Evolutionary conservation across 1,140 invertebrate species (phyloP), one percentile per base, ranked within the genome.

Genomic region (Drosophila varians): DNA sequence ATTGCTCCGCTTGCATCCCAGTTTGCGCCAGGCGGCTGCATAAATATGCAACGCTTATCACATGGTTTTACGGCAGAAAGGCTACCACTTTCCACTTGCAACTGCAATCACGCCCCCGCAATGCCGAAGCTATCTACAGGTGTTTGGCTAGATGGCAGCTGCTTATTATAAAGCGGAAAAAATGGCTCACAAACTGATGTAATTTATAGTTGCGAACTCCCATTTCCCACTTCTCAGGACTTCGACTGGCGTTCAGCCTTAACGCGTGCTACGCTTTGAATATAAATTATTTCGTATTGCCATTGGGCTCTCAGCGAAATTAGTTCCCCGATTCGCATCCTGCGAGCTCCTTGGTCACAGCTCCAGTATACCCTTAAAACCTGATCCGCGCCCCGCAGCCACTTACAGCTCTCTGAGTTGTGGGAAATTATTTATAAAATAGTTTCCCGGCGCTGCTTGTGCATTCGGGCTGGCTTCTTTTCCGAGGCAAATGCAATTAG

Each of bases 231-330:
- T n/a, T 26, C 11, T n/a, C 40, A 11, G 36, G 9, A 16, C 16
- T 21, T 25, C 23, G 18, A 57, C 56, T 57, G 36, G 66, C 53
- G 54, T 40, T 58, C 19, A 46, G 46, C 36, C 19, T 58, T 52
- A 48, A 42, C 48, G 60, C 56, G 42, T 74, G 51, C 28, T 66
- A 55, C 58, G 68, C 64, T 70, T 80, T 82, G 77, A 42, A 45
- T 70, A 75, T 82, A 87, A 82, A 74, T 87, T 87, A 82, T 82
- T 74, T 58, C 64, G 66, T 80, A 87, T 86, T 87, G 76, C 71
- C 64, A 57, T 71, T 87, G 76, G 78, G 82, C 78, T 87, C 72
- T 74, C 73, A 86, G 60, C 69, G 38, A 82, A 87, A 82, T 82
- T 77, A 86, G 77, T 66, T 80, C 43, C 36, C 5, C 21, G 9